A percentile compares a stretch with the other conserved stretches of the same genome.
Conservation (phyloP, 2,113 vertebrate species). For the Eulacestoma nigropectus region DNA sequence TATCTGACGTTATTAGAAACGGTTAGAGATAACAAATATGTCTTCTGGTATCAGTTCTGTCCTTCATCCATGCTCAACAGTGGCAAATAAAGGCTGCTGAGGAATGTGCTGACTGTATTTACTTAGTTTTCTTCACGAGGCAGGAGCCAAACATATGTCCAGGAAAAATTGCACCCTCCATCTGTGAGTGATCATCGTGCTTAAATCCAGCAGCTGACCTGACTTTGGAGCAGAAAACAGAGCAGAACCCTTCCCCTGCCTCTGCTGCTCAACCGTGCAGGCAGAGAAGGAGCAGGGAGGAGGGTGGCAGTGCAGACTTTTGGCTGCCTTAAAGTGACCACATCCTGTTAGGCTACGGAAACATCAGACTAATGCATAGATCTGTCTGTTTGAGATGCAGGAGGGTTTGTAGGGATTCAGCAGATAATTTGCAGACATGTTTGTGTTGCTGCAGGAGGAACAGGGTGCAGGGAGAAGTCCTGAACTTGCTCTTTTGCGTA, state of each 20-base stretch:
- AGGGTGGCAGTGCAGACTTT: not conserved
- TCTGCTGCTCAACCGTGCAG: not conserved
- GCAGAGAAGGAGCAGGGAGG: not conserved
- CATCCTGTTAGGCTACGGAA: not conserved
- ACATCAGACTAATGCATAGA: not conserved
- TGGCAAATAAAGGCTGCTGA: not conserved
- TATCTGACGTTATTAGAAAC: not conserved
- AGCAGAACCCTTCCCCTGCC: not conserved
- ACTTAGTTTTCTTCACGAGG: not conserved
- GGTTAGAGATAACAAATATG: not conserved
- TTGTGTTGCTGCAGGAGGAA: not conserved
- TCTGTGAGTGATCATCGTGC: not conserved
- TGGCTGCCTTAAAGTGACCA: conserved; percentile 21
- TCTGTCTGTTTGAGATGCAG: not conserved
- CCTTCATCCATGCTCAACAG: not conserved
- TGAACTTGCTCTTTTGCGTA: not conserved
- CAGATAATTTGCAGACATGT: not conserved
- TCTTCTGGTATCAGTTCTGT: not conserved
- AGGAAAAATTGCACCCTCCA: not conserved
- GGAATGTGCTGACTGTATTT: not conserved
- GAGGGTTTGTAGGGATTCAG: not conserved
- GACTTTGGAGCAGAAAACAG: not conserved
- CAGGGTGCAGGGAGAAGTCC: not conserved
- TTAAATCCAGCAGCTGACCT: not conserved
- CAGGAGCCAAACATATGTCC: not conserved